Base-by-base conservation (phyloP, 2,113 vertebrate species). In the Epinephelus cyanopodus region DNA sequence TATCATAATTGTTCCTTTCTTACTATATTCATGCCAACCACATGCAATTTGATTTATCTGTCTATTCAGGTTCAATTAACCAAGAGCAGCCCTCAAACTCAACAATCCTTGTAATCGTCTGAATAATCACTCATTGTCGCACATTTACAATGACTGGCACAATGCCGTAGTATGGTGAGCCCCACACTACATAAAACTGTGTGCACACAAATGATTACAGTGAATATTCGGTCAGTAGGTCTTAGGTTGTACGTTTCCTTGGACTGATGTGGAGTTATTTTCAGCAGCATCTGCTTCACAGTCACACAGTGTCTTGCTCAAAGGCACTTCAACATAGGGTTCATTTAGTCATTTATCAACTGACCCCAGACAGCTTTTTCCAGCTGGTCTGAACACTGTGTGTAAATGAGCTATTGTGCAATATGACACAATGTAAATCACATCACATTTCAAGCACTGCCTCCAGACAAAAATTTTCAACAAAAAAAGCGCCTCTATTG, bases 401-500 rank as follows among this genome's bases (percentile, higher is more conserved):
- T 14, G 14, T 5, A 50, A 58, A 65, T 10, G 93, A 94, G 39
- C 53, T 27, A 77, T 85, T 97, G 97, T 88, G 84, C 94, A 96
- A 96, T 92, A 93, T 96, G 96, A 97, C 97, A 97, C 96, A 96
- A 96, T 96, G 95, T 96, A 95, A 97, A 97, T 97, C 97, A 97
- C 97, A 96, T 96, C 95, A 96, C 95, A 95, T 96, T 96, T 96
- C 93, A 93, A 96, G 96, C 96, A 95, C 95, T 96, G 96, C 97
- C 96, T 96, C 94, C 70, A 97, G 97, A 97, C 95, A 96, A 97
- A 96, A 96, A 97, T 97, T 97, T 96, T 96, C 96, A 96, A 97
- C 96, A 97, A 96, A 96, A 97, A 37, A 97, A 95, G 47, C 33
- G 58, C 70, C 69, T 82, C 81, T 95, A 96, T 97, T 97, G 96